Conservation (phyloP, 2,888 invertebrate species). For the Tipula confusa region DNA sequence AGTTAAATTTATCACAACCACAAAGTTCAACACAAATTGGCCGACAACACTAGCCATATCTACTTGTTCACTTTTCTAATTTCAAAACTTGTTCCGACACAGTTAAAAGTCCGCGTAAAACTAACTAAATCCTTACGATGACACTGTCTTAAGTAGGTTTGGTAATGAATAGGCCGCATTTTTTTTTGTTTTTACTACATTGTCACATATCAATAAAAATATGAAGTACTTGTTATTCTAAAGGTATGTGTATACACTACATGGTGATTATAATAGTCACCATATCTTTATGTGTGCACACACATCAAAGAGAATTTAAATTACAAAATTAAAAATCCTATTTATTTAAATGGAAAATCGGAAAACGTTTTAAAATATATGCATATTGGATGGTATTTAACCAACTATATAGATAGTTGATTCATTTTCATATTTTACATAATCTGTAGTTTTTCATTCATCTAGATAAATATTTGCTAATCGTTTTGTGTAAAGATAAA, state of each 20-base stretch:
- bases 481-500: not conserved
- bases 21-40: not conserved
- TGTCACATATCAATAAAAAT: not conserved
- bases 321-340: not conserved
- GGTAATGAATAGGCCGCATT: not conserved
- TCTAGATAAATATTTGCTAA: not conserved
- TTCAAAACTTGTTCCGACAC: not conserved
- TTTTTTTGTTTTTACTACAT: not conserved
- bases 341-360: not conserved
- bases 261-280: not conserved
- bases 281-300: not conserved
- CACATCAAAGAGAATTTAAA: constrained; percentile 9
- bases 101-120: not conserved
- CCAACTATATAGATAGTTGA: not conserved
- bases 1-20: not conserved
- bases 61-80: not conserved
- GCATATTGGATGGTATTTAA: not conserved
- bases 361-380: not conserved
- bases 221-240: not conserved
- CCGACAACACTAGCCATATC: not conserved
- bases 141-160: not conserved
- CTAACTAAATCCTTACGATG: not conserved
- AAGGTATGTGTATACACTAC: not conserved
- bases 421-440: not conserved
- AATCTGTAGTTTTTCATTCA: not conserved